Evolutionary conservation across 2,797 vertebrate genomes (phyloP), one percentile per base, ranked within the genome.

Genomic region (Malacoctenus gilli): DNA sequence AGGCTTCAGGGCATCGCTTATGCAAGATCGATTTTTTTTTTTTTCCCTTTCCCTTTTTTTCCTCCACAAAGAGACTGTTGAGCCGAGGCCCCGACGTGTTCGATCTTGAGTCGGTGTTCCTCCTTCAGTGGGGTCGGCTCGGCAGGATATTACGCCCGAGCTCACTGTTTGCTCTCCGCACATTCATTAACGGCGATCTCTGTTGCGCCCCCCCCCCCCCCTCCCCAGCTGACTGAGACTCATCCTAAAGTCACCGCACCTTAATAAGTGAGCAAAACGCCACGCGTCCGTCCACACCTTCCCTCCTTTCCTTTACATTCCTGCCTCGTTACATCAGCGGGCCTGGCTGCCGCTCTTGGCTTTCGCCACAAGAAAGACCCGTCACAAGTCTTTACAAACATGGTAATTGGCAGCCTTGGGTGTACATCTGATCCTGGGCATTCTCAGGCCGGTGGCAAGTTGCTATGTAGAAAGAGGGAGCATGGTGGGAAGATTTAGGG

Each of bases 311-410:
- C 69, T 69, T 66, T 67, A 57, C 72, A 75, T 85, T 78, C 76
- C 68, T 67, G 57, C 48, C 40, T 72, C 60, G 81, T 87, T 79
- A 59, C 44, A 57, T 77, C 68, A 67, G 61, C 69, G 32, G 20
- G 21, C 42, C 48, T 38, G 22, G 43, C 59, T 54, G 38, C 46
- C 36, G 47, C 44, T 25, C 21, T 43, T 32, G 10, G 47, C 34
- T 70, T 58, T 64, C 55, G 35, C 36, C 25, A 34, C 58, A 48
- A 37, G 58, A 65, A 51, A 52, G n/a, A 44, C 59, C n/a, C 22
- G 30, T 47, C 20, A 40, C 44, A n/a, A 25, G 40, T 49, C 9
- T 38, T 34, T 31, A 50, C 37, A 36, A 43, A 70, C 46, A 22
- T 34, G 56, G 30, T 63, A 46, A 60, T 66, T 69, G 47, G 42